These are phyloP conservation scores for Apodemia mormo DNA, from an alignment of 2,888 invertebrate genomes.

Conservation along the genomic window DNA sequence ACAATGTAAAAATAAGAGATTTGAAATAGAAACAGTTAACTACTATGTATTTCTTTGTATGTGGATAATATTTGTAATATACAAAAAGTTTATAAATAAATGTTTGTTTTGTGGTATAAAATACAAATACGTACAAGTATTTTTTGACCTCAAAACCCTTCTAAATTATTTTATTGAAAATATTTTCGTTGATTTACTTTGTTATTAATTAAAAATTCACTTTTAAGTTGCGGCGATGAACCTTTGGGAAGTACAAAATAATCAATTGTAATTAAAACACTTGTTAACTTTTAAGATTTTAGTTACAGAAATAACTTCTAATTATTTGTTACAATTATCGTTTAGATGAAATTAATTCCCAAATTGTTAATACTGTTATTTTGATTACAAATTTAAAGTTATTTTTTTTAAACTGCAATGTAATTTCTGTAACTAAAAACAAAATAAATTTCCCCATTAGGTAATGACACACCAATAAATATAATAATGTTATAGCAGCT, in stretches of 20 bases:
- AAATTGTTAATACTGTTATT: no score
- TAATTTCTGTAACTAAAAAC: slow-evolving; percentile 1
- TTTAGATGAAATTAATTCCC: no score
- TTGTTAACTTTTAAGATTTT: not conserved
- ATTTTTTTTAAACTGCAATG: not conserved
- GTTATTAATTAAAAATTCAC: not conserved
- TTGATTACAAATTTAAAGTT: no score
- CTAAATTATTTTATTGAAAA: not conserved
- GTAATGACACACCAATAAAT: slow-evolving; percentile 22
- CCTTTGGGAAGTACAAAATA: slow-evolving; percentile 24
- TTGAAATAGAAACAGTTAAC: slow-evolving; percentile 35
- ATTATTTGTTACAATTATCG: not conserved
- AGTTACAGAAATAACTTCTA: slow-evolving; percentile 2
- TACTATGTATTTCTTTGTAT: slow-evolving; percentile 37
- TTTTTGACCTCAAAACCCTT: slow-evolving; percentile 17
- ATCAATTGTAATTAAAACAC: slow-evolving; percentile 12
- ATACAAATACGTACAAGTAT: slow-evolving; percentile 6
- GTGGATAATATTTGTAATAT: slow-evolving; percentile 41
- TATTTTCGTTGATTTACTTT: not conserved
- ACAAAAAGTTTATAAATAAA: slow-evolving; percentile 31
- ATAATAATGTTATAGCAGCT: slow-evolving; percentile 32
- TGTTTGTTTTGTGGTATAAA: slow-evolving; percentile 21
- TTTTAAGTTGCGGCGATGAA: slow-evolving; percentile 22
- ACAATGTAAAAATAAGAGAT: slow-evolving; percentile 37
- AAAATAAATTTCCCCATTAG: slow-evolving; percentile 13